These are phyloP conservation scores for Craseonycteris thonglongyai DNA, from an alignment of 2,113 vertebrate genomes.

Conservation along the genomic window DNA sequence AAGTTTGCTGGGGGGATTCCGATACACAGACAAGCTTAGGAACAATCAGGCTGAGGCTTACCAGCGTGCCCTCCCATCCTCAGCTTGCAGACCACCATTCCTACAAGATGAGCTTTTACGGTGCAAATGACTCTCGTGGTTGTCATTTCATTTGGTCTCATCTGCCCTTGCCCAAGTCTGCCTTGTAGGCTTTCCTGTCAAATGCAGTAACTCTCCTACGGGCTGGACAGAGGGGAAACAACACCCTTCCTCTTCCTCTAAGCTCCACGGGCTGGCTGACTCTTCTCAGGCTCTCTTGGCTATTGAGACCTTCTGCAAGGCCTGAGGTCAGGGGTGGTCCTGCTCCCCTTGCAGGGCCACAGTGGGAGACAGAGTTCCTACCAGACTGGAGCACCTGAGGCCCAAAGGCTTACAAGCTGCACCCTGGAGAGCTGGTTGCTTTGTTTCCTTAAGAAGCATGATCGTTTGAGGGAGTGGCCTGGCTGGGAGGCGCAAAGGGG, in stretches of 20 bases:
- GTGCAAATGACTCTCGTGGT: background rate
- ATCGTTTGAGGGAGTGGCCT: background rate
- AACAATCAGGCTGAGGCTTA: background rate
- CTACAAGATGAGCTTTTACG: background rate
- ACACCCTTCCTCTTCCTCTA: slow-evolving; percentile 24
- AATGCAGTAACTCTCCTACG: background rate
- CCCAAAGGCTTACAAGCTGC: background rate
- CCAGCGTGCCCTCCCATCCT: too few relatives aligned
- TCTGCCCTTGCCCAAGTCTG: background rate
- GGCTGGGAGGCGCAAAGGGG: background rate
- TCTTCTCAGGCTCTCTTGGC: background rate
- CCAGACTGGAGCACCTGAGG: background rate
- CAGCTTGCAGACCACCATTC: background rate
- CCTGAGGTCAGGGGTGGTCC: background rate
- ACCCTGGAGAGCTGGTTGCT: background rate
- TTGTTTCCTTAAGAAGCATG: background rate
- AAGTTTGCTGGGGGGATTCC: background rate
- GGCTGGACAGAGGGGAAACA: background rate
- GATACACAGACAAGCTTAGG: background rate
- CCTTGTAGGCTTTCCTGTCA: background rate
- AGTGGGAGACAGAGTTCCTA: background rate
- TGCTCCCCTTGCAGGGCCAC: background rate
- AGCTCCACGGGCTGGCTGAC: background rate
- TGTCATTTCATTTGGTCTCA: background rate
- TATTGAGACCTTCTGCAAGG: background rate